Evolutionary conservation across 2,888 invertebrate genomes (phyloP), one percentile per base, ranked within the genome.

Genomic region (Caenorhabditis macrosperma): DNA sequence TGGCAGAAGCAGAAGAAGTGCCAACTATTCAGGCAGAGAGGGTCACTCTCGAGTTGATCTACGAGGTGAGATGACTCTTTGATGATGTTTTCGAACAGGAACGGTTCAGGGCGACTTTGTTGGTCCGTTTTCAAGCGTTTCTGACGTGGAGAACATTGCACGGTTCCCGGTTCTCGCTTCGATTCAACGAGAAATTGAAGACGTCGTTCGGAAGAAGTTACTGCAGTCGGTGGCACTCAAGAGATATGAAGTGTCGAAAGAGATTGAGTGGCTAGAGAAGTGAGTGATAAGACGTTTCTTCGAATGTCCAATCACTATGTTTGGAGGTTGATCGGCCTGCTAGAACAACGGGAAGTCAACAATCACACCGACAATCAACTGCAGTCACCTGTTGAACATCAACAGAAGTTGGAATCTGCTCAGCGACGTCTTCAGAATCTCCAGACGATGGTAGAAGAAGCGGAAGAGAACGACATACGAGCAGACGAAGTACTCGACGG

Each of bases 191-290:
- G 60, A 71, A 15, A 10, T 71, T 0, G 15, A 41, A 1, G 60
- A 54, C 7, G 41, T 71, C 0, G 22, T 61, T 3, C 35, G 20
- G 24, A 60, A 60, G 15, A 71, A 71, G 26, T 22, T 71, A 3
- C 2, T 44, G 5, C 44, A 52, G 15, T 71, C 69, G 2, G 30
- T 71, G 12, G 44, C 52, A 26, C 54, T 71, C 7, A 60, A 71
- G n/a, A 50, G 30, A 1, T 71, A 52, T 24, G 15, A 41, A 5
- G 33, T 44, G 1, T 20, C 6, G 1, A 38, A 50, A 12, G 60
- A 71, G 15, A 52, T 71, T 7, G 69, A 71, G 17, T 71, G 60
- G 28, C n/a, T 30, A 12, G 26, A 71, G n/a, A 60, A 61, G 68
- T 69, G 1, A 59, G 48, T n/a, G n/a, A n/a, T n/a, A n/a, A n/a